Percentiles rank a stretch among this genome's conserved stretches.
Evolutionary conservation across 2,797 vertebrate genomes (phyloP).

Genomic region (Gallinago stenura): DNA sequence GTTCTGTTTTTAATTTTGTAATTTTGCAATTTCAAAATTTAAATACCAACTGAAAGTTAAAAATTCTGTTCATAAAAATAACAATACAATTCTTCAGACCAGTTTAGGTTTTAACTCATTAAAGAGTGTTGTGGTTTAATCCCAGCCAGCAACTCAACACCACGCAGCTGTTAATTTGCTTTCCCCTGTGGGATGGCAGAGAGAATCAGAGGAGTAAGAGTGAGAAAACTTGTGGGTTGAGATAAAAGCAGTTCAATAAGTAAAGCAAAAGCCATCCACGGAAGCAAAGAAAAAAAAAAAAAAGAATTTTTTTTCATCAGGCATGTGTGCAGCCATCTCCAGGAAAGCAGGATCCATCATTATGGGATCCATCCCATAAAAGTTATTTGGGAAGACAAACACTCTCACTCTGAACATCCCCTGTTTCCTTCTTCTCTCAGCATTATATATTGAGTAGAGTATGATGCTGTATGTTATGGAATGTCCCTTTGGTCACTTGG

Average conservation of each 20-base stretch:
- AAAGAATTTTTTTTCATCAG: too few species aligned
- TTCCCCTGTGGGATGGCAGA: fast-evolving
- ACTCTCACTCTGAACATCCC: neutral
- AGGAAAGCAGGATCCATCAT: neutral
- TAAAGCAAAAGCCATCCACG: fast-evolving
- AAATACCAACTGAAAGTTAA: neutral
- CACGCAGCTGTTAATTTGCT: fast-evolving
- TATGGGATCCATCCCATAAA: neutral
- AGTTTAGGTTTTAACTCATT: neutral
- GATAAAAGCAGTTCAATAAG: neutral
- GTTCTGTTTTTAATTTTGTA: neutral
- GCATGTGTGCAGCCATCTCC: neutral
- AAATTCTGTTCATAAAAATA: neutral
- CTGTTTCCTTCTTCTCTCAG: neutral
- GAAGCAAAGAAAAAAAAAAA: neutral
- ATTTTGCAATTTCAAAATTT: neutral
- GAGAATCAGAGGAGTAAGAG: neutral
- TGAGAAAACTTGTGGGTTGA: neutral
- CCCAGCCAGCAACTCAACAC: neutral
- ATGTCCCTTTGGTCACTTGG: neutral
- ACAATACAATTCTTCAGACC: neutral
- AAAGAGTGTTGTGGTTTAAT: neutral
- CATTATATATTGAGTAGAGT: neutral
- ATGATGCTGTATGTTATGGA: too few species aligned
- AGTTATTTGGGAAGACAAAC: neutral